Percentiles rank a stretch among this genome's conserved stretches.
Conservation (phyloP, 2,113 vertebrate species). For the Acinonyx jubatus region DNA sequence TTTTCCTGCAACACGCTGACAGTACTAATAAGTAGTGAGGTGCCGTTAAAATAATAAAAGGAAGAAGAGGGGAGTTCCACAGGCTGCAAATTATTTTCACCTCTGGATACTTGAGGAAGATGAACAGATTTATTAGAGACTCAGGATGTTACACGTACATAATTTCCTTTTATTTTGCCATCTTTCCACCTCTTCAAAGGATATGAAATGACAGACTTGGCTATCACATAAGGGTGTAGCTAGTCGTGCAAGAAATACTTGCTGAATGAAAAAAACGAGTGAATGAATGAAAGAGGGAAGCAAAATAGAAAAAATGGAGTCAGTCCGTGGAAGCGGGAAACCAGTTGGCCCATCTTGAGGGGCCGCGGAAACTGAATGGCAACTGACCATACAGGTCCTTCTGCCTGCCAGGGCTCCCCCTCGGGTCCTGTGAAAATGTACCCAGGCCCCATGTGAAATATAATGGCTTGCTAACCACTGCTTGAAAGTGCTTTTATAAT, state of each 20-base stretch:
- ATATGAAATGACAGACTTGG: background rate
- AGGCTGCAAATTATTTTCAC: background rate
- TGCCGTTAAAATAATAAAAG: background rate
- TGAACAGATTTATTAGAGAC: background rate
- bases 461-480: background rate
- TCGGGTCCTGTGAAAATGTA: rapidly evolving
- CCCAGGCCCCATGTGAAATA: rapidly evolving
- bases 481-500: too few species aligned
- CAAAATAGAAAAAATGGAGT: background rate
- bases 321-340: rapidly evolving
- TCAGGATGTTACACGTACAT: rapidly evolving
- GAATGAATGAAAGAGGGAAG: background rate
- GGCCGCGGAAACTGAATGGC: rapidly evolving
- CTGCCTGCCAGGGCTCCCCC: rapidly evolving
- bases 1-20: rapidly evolving
- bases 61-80: too few species aligned
- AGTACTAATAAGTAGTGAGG: rapidly evolving
- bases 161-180: background rate
- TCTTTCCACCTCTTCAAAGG: background rate
- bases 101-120: background rate
- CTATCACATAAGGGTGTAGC: too few species aligned
- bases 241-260: background rate
- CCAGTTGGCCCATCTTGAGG: rapidly evolving
- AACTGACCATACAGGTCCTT: rapidly evolving
- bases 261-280: background rate